Percentiles rank a stretch among this genome's conserved stretches.
Evolutionary conservation across 2,888 invertebrate genomes (phyloP).

Genomic region (Hesperia comma): DNA sequence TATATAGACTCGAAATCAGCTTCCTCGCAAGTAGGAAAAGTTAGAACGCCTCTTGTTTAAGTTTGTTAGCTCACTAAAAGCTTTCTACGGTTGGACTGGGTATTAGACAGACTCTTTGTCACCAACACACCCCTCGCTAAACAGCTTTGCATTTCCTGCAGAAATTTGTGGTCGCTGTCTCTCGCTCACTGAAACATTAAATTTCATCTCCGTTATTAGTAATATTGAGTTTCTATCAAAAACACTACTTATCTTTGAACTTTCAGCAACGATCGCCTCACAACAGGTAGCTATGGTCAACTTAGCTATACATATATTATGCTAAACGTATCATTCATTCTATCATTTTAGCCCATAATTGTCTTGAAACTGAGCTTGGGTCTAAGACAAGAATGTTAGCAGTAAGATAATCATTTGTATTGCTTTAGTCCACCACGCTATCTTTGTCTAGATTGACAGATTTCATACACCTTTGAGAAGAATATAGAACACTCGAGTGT

Average conservation of each 20-base stretch:
- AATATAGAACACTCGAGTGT: no score
- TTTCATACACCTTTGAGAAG: no score
- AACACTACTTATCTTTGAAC: neutral
- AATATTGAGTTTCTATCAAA: neutral
- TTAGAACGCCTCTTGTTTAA: constrained; percentile 6
- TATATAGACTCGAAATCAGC: neutral
- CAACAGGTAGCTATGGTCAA: no score
- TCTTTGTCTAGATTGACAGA: no score
- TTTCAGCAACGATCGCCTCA: neutral
- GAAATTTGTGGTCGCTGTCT: constrained; percentile 1
- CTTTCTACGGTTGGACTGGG: neutral
- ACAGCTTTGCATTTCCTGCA: constrained; percentile 3
- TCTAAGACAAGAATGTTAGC: no score
- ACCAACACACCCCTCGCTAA: neutral
- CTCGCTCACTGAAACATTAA: neutral
- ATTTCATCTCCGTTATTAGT: neutral
- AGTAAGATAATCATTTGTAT: no score
- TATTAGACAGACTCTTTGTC: constrained; percentile 4
- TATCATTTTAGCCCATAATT: no score
- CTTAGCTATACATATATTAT: no score
- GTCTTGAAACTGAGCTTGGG: no score
- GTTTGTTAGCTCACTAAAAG: constrained; percentile 1
- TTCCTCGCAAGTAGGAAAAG: neutral
- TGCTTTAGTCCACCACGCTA: no score
- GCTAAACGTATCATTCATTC: no score